Percentiles rank a stretch among this genome's conserved stretches.
Evolutionary conservation across 2,888 invertebrate species (phyloP).

Genomic region (Dusona sp.): DNA sequence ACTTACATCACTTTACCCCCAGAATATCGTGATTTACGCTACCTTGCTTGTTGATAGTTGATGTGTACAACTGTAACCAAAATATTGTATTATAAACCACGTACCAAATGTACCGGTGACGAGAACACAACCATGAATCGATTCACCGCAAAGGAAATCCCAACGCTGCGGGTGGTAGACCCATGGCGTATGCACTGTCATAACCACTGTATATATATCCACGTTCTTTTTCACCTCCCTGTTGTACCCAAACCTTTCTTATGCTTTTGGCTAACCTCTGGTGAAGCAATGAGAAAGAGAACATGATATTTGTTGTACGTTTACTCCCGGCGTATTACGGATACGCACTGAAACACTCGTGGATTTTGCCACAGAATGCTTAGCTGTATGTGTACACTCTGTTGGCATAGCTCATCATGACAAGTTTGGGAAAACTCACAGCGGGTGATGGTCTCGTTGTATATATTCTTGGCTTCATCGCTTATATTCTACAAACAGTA

Average conservation of each 20-base stretch:
- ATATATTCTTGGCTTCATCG: constrained; percentile 46
- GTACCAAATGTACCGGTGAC: constrained; percentile 3
- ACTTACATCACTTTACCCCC: not conserved
- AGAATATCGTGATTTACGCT: not conserved
- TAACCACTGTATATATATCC: constrained; percentile 18
- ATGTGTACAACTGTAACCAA: not conserved
- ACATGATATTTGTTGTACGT: constrained; percentile 45
- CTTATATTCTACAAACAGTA: constrained; percentile 23
- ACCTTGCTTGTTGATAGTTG: not conserved
- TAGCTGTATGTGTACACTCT: constrained; percentile 20
- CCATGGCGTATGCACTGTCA: constrained; percentile 47
- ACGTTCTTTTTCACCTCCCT: constrained; percentile 22
- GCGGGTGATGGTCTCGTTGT: constrained; percentile 75
- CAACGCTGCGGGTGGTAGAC: constrained; percentile 63
- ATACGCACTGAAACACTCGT: constrained; percentile 40
- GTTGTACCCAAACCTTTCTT: constrained; percentile 39
- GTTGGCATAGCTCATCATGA: constrained; percentile 65
- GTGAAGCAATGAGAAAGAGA: constrained; percentile 29
- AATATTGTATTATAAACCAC: not conserved
- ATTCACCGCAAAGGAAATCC: constrained; percentile 66
- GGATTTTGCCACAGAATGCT: constrained; percentile 59
- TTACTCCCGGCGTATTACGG: not conserved
- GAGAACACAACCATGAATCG: constrained; percentile 53
- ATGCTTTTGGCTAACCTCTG: constrained; percentile 40
- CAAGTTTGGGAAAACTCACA: constrained; percentile 82